Conservation (phyloP, 2,113 vertebrate genomes). For the Percina caprodes region DNA sequence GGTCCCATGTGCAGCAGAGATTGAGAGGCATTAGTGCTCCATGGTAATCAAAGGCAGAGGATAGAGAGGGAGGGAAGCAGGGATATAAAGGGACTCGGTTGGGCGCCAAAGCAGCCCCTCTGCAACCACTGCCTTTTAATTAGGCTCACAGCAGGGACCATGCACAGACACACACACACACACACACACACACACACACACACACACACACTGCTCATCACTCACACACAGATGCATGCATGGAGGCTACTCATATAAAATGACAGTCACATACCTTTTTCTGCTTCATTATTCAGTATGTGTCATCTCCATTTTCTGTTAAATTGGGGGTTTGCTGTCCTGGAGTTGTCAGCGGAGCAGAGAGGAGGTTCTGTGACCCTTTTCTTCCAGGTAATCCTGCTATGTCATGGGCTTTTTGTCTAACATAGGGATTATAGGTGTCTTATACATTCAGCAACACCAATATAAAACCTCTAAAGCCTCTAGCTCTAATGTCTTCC, state of each 20-base stretch:
- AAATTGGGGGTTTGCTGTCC: constrained; percentile 22
- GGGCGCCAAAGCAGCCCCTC: constrained; percentile 84
- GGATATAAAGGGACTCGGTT: constrained; percentile 80
- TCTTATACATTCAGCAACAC: neutral
- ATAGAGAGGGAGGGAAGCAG: constrained; percentile 73
- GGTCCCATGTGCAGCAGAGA: constrained; percentile 75
- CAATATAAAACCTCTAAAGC: neutral
- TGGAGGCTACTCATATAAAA: constrained; percentile 13
- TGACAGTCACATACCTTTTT: constrained; percentile 57
- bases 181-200: constrained; percentile 14
- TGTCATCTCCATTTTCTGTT: constrained; percentile 43
- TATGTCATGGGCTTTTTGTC: constrained; percentile 26
- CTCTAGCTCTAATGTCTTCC: neutral
- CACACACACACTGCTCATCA: constrained; percentile 66
- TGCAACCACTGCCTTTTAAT: constrained; percentile 90
- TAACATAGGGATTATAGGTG: constrained; percentile 44
- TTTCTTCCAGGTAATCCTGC: constrained; percentile 23
- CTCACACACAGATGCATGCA: constrained; percentile 66
- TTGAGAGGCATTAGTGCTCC: constrained; percentile 76
- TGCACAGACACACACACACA: constrained; percentile 68
- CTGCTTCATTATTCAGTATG: constrained; percentile 64
- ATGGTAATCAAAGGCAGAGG: constrained; percentile 88
- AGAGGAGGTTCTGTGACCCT: constrained; percentile 23
- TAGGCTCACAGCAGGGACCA: constrained; percentile 89
- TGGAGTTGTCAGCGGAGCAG: constrained; percentile 12